Evolutionary conservation across 2,113 vertebrate species (phyloP), one percentile per base, ranked within the genome.

Genomic region (Melospiza melodia): DNA sequence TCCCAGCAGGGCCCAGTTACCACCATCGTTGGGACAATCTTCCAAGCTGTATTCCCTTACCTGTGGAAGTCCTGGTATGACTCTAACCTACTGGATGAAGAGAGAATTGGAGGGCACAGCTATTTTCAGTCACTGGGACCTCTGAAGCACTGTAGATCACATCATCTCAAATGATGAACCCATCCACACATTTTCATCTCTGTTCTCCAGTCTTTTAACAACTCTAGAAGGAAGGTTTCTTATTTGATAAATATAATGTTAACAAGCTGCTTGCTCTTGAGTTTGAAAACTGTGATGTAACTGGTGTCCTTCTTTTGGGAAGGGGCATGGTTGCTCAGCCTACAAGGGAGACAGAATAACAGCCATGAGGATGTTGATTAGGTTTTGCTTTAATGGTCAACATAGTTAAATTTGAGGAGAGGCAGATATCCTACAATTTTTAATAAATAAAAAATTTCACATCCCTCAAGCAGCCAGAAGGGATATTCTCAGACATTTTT

Each of bases 51-150:
- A 18, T 62, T 52, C 12, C 28, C 31, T 63, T 14, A 16, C 33
- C 20, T 2, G 1, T 24, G 19, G 39, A 84, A 65, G 21, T 18
- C 39, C 57, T 69, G 46, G 12, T 27, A 51, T 22, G 20, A 23
- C 33, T 92, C 20, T 41, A 74, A 25, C 31, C 28, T 55, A 4
- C 0, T 0, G 24, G 20, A 5, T 31, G 25, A 2, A 1, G 37
- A 52, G 17, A 49, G 8, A 41, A 39, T 23, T 19, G 66, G 67
- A 89, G 22, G 7, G 44, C 1, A 1, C n/a, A 83, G 31, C 41
- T 73, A 27, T 58, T 31, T 37, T 62, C 4, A 0, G 44, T 52
- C 62, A 35, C 57, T 28, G 24, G 12, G 23, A 77, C 1, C 1
- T 46, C 30, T 71, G 57, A n/a, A 71, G n/a, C 37, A 57, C 4